Evolutionary conservation across 1,140 invertebrate species (phyloP).

Genomic region (Zophobas atratus): DNA sequence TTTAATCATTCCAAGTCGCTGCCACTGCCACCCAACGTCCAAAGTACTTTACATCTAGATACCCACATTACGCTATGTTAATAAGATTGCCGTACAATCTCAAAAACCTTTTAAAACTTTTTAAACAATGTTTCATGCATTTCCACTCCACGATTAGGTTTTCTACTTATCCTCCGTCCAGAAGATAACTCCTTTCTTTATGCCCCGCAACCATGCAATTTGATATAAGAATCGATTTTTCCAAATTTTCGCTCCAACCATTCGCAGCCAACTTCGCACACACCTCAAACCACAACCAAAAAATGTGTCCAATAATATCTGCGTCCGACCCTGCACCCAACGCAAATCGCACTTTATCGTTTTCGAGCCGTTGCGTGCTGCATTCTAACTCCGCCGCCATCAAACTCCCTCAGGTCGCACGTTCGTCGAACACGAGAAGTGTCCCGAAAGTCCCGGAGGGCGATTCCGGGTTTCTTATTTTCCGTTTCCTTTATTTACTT

Average conservation of each 20-base stretch:
- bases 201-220: conserved; percentile 16
- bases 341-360: conserved; percentile 25
- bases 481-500: conserved; percentile 1
- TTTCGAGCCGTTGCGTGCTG: conserved; percentile 22
- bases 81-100: background rate
- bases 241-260: background rate
- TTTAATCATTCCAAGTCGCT: too few relatives aligned
- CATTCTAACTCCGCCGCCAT: conserved; percentile 28
- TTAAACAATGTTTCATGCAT: background rate
- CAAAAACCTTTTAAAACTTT: conserved; percentile 8
- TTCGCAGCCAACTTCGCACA: too few relatives aligned
- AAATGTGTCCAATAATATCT: background rate
- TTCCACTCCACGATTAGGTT: background rate
- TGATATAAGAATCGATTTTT: conserved; percentile 34
- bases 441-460: conserved; percentile 37
- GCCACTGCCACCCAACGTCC: too few relatives aligned
- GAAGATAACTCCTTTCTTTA: background rate
- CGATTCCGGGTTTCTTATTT: conserved; percentile 26
- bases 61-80: too few relatives aligned
- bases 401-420: conserved; percentile 34
- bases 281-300: too few relatives aligned
- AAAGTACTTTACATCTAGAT: too few relatives aligned
- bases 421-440: conserved; percentile 37
- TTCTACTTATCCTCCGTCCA: background rate
- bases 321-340: background rate